phyloP scores from a whole-genome alignment of 1,140 invertebrate genomes.

The Solen grandis region DNA sequence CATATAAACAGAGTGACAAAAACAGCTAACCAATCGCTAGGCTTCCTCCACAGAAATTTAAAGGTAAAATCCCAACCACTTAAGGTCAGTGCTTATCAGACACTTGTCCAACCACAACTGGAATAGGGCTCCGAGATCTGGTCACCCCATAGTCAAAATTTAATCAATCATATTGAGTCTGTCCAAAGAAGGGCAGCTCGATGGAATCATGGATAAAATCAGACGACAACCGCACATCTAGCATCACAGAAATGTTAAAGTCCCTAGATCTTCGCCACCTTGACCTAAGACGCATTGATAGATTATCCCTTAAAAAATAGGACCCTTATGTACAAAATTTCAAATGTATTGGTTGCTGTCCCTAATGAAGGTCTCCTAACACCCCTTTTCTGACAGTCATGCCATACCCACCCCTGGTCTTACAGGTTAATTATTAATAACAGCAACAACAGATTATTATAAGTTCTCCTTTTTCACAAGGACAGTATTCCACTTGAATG shows the following conservation, averaged over 20 bases:
- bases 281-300: constrained; percentile 12
- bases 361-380: no score
- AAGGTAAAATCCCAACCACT: background rate
- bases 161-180: background rate
- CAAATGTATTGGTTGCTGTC: constrained; percentile 8
- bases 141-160: background rate
- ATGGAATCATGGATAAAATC: background rate
- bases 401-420: no score
- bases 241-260: constrained; percentile 10
- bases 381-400: background rate
- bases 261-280: background rate
- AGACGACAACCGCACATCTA: background rate
- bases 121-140: constrained; percentile 29
- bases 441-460: no score
- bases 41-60: constrained; percentile 2
- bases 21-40: constrained; percentile 10
- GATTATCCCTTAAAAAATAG: no score
- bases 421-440: no score
- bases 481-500: no score
- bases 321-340: constrained; percentile 17
- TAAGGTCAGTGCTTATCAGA: constrained; percentile 23
- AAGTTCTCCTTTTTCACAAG: no score
- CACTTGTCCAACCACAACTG: constrained; percentile 7
- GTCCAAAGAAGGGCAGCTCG: constrained; percentile 2
- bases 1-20: constrained; percentile 36